Percentiles rank a stretch among this genome's conserved stretches.
phyloP scores from a whole-genome alignment of 2,797 vertebrate species.

The Phaenicophaeus curvirostris region DNA sequence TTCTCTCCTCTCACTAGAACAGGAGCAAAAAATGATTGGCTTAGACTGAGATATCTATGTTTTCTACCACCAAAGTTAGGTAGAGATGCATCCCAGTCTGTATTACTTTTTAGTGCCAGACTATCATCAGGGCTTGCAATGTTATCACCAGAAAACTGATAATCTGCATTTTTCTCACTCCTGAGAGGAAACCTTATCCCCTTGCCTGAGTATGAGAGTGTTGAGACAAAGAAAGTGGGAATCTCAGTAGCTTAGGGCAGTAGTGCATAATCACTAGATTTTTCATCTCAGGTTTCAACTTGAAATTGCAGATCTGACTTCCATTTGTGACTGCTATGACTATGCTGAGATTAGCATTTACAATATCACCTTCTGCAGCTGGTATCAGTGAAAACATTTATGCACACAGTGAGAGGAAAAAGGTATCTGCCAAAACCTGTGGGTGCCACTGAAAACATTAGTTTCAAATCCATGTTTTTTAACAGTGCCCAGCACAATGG shows the following conservation, averaged over 20 bases:
- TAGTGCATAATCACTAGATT: conserved; percentile 60
- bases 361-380: conserved; percentile 64
- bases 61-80: background rate
- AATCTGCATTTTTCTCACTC: conserved; percentile 35
- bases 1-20: background rate
- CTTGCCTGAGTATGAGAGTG: background rate
- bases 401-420: conserved; percentile 52
- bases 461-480: conserved; percentile 36
- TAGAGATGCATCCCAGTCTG: background rate
- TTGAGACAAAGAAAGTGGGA: conserved; percentile 9
- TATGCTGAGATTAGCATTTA: conserved; percentile 67
- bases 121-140: conserved; percentile 11
- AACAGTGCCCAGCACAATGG: conserved; percentile 1
- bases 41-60: background rate
- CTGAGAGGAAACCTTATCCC: conserved; percentile 25
- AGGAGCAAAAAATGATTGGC: background rate
- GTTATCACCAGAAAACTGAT: conserved; percentile 31
- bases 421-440: conserved; percentile 65
- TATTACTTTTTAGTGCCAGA: background rate
- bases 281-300: conserved; percentile 60
- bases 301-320: conserved; percentile 67
- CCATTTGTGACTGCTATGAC: conserved; percentile 62
- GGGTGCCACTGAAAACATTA: conserved; percentile 65
- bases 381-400: conserved; percentile 71
- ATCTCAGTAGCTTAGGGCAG: conserved; percentile 50